Conservation (phyloP, 2,113 vertebrate species). For the Alosa alosa region DNA sequence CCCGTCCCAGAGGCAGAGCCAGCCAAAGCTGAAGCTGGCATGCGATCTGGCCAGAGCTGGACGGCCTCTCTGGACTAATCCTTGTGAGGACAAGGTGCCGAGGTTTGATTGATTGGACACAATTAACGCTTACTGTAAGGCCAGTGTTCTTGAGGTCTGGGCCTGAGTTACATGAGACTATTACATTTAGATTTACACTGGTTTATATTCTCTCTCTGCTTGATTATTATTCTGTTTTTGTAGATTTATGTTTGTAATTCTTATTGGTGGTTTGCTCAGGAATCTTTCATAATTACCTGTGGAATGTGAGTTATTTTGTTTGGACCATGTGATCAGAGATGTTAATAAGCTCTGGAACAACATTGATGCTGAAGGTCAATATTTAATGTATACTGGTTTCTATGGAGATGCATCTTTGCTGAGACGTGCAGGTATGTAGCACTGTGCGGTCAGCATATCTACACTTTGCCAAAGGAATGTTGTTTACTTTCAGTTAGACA, state of each 20-base stretch:
- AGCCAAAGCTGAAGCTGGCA: not conserved
- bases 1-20: not conserved
- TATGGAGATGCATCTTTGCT: not conserved
- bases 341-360: not conserved
- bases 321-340: not conserved
- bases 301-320: conserved; percentile 6
- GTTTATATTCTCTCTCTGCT: not conserved
- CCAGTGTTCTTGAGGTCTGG: not conserved
- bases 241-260: not conserved
- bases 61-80: not conserved
- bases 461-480: not conserved
- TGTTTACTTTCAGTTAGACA: conserved; percentile 5
- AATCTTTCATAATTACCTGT: conserved; percentile 5
- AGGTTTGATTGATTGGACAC: not conserved
- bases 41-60: not conserved
- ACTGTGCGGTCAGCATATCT: conserved; percentile 9
- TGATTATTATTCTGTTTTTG: not conserved
- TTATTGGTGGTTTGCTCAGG: not conserved
- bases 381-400: not conserved
- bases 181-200: not conserved
- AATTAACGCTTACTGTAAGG: not conserved
- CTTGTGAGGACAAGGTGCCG: not conserved
- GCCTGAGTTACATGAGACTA: not conserved
- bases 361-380: not conserved
- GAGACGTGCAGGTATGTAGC: conserved; percentile 25